Conservation (phyloP, 1,140 invertebrate genomes). For the Drosophila repleta region DNA sequence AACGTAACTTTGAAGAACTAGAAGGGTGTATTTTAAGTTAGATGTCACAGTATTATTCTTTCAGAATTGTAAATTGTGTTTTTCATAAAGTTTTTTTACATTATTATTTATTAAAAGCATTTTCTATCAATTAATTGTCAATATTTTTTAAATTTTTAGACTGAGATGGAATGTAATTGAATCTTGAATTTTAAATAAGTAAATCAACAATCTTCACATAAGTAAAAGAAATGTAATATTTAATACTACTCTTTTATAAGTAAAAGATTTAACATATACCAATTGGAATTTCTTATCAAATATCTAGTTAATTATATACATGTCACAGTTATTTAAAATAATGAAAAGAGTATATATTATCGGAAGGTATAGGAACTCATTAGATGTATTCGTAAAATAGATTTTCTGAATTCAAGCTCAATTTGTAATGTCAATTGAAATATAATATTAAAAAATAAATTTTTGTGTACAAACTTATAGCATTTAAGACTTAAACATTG, state of each 20-base stretch:
- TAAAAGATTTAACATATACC: neutral
- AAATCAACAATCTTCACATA: slow-evolving; percentile 18
- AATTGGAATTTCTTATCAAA: slow-evolving; percentile 28
- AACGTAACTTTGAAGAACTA: too few relatives aligned
- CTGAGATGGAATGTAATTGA: slow-evolving; percentile 36
- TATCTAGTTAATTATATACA: slow-evolving; percentile 24
- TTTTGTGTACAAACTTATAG: slow-evolving; percentile 40
- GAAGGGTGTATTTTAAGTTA: too few relatives aligned
- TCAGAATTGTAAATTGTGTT: too few relatives aligned
- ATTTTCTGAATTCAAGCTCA: slow-evolving; percentile 38
- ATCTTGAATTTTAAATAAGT: slow-evolving; percentile 23
- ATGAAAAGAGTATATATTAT: slow-evolving; percentile 4
- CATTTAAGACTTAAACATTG: neutral
- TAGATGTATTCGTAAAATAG: slow-evolving; percentile 20
- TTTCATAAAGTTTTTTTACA: too few relatives aligned
- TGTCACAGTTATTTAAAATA: slow-evolving; percentile 18
- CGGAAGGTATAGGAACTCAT: slow-evolving; percentile 5
- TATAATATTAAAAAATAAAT: slow-evolving; percentile 35
- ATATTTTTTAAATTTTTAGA: slow-evolving; percentile 32
- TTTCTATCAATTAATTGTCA: slow-evolving; percentile 30
- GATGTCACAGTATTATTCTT: too few relatives aligned
- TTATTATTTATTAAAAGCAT: neutral
- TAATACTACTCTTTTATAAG: slow-evolving; percentile 14
- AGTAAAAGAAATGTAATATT: slow-evolving; percentile 23
- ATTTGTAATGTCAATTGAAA: slow-evolving; percentile 52